Base-by-base conservation (phyloP, 92 coral and sea anemone species). In the Hydrozoanthus gracilis region DNA sequence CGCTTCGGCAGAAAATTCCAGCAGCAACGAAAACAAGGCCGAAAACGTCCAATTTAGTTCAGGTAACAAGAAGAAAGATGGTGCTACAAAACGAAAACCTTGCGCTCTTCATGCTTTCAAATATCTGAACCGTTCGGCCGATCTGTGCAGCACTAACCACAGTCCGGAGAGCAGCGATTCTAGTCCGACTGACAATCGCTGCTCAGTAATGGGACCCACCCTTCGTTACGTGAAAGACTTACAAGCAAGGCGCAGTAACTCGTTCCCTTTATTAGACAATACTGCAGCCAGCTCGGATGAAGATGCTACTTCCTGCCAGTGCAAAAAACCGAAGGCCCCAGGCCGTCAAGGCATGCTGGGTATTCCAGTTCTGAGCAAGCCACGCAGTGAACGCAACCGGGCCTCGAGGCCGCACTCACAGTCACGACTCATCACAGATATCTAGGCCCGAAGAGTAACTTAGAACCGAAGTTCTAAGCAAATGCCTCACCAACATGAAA, bases 181-280 rank as follows among this genome's bases (percentile, higher is more conserved):
- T 9, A 46, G 77, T 46, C 52, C 77, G 46, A 72, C 52, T 8
- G 55, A 72, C 72, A 67, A 16, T 6, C 44, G 15, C 20, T 72
- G 48, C 48, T 68, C 77, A 8, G 64, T 13, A 20, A 52, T 4
- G 9, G 64, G 44, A 18, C 67, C 45, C 7, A 56, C 12, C 14
- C 67, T 77, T 55, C 16, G 68, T 52, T 49, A 77, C 15, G 5
- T 54, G 6, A 55, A 77, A 9, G 69, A 77, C n/a, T 60, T 18
- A 13, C 67, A 55, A 14, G 56, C 69, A 60, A 80, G 27, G 46
- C 67, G 82, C 4, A 77, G 82, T 56, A 77, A 27, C 66, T 77
- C 82, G 56, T 20, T 77, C 13, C 82, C 82, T 77, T 55, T 27
- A 10, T 54, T 77, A 77, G 82, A 77, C 67, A 55, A 77, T 17